Conservation (phyloP, 2,113 vertebrate species). For the Thermophis baileyi region DNA sequence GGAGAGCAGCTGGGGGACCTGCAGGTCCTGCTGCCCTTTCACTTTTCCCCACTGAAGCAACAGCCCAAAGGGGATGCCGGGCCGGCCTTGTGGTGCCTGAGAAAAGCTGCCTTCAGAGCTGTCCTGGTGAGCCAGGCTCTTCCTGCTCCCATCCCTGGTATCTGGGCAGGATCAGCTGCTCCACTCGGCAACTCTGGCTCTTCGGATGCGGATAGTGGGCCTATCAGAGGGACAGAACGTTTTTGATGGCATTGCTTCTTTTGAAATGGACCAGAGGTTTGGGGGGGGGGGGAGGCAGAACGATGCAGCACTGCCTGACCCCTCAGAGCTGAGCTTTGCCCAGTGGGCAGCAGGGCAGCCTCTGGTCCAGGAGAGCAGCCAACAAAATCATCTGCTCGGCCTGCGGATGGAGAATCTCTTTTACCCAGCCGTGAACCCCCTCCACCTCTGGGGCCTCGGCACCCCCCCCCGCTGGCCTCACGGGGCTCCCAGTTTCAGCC, state of each 20-base stretch:
- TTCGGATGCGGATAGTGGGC: no score
- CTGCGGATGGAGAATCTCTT: conserved; percentile 90
- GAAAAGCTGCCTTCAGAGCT: background rate
- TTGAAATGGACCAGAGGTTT: background rate
- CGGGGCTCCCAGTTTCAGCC: background rate
- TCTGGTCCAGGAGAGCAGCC: conserved; percentile 92
- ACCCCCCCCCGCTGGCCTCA: background rate
- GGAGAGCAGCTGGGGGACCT: background rate
- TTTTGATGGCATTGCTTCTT: background rate
- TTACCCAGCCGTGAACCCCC: conserved; percentile 37
- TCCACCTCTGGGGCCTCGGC: background rate
- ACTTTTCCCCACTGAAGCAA: background rate
- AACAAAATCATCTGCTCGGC: conserved; percentile 80
- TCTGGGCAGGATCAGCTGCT: background rate
- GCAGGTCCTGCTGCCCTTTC: background rate
- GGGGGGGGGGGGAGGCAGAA: background rate
- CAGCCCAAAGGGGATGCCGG: background rate
- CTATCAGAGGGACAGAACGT: background rate
- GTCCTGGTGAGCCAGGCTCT: background rate
- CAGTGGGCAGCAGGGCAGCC: conserved; percentile 80
- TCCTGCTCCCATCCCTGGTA: background rate
- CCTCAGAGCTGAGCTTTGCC: conserved; percentile 70
- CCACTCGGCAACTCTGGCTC: background rate
- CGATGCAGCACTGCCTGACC: conserved; percentile 38
- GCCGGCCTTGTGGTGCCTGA: background rate